phyloP scores from a whole-genome alignment of 2,113 vertebrate genomes.

The Zootoca vivipara region DNA sequence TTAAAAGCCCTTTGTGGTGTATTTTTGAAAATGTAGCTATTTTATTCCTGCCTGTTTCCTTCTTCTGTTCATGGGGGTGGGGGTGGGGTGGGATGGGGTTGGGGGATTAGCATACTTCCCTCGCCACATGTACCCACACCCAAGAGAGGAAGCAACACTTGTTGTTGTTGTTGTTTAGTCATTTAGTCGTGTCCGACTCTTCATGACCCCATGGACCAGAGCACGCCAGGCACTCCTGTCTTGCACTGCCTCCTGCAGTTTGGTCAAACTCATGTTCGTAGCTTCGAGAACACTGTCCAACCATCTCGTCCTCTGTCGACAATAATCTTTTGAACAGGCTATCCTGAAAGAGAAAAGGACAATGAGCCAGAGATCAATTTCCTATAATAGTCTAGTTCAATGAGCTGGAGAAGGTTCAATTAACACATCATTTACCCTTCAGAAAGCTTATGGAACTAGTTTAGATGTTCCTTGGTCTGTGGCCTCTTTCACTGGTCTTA shows the following conservation, averaged over 20 bases:
- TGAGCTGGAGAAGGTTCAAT: slow-evolving; percentile 25
- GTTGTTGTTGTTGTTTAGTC: too few relatives aligned
- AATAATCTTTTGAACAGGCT: slow-evolving; percentile 4
- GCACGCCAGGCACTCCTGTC: too few relatives aligned
- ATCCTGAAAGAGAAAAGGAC: slow-evolving; percentile 36
- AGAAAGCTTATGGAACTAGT: neutral
- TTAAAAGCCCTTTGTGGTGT: neutral
- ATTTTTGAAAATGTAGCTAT: neutral
- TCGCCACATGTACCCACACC: neutral
- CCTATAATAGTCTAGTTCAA: slow-evolving; percentile 17
- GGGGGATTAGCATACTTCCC: neutral
- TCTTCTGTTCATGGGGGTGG: neutral
- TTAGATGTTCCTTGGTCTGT: slow-evolving; percentile 4
- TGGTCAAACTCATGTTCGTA: too few relatives aligned
- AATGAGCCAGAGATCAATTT: slow-evolving; percentile 24
- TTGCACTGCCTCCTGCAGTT: too few relatives aligned
- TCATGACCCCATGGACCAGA: too few relatives aligned
- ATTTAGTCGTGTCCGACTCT: too few relatives aligned
- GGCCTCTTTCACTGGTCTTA: neutral
- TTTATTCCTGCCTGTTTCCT: neutral
- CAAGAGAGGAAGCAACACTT: neutral
- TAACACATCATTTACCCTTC: slow-evolving; percentile 30
- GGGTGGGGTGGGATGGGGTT: too few relatives aligned
- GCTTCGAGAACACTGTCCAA: too few relatives aligned
- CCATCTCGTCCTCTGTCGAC: too few relatives aligned